phyloP scores from a whole-genome alignment of 2,797 vertebrate species.

The Cossypha dichroa region DNA sequence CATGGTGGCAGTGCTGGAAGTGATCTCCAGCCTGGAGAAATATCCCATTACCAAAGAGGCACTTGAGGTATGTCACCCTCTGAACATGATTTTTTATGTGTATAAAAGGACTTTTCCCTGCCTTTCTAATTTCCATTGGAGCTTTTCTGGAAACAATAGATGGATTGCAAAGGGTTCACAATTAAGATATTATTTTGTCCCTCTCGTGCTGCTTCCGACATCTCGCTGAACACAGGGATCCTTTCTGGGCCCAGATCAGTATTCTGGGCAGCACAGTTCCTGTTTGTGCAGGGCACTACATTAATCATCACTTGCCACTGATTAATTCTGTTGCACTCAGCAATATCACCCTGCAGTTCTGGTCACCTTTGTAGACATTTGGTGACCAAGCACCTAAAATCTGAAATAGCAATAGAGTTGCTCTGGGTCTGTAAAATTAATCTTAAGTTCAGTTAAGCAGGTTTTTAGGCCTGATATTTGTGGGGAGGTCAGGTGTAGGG shows the following conservation, averaged over 20 bases:
- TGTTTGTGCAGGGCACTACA: background rate
- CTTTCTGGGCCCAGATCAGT: background rate
- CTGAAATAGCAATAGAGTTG: background rate
- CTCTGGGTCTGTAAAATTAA: background rate
- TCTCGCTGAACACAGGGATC: background rate
- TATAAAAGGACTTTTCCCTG: background rate
- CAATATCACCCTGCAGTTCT: background rate
- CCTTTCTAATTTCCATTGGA: background rate
- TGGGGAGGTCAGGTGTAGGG: background rate
- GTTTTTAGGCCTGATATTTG: background rate
- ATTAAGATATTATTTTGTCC: constrained; percentile 12
- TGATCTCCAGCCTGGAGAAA: constrained; percentile 95
- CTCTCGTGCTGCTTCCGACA: background rate
- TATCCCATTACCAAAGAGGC: constrained; percentile 98
- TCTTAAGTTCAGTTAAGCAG: background rate
- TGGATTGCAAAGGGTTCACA: constrained; percentile 13
- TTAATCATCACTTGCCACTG: background rate
- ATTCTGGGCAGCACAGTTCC: background rate
- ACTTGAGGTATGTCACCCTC: constrained; percentile 85
- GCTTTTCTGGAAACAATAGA: constrained; percentile 2
- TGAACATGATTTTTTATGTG: background rate
- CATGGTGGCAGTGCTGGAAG: constrained; percentile 94
- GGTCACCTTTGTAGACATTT: background rate
- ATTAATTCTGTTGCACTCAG: background rate
- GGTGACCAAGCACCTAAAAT: background rate